Evolutionary conservation across 2,888 invertebrate species (phyloP).

Genomic region (Brassicogethes aeneus): DNA sequence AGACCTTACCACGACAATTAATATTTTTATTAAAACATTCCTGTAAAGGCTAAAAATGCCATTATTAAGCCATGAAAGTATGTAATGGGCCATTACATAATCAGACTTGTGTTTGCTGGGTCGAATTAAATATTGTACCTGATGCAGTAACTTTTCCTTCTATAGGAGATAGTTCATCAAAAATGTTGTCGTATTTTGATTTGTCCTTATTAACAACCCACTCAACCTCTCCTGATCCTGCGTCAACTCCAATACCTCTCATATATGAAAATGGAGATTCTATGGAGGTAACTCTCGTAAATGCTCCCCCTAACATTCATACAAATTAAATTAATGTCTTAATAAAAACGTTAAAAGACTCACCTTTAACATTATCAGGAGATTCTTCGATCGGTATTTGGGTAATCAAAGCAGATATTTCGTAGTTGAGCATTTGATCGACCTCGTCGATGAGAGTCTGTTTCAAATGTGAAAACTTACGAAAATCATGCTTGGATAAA

Average conservation of each 20-base stretch:
- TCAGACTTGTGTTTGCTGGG: no score
- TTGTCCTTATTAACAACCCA: not conserved
- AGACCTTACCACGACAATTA: no score
- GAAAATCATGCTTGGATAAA: slow-evolving; percentile 16
- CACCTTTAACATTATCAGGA: no score
- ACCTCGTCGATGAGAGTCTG: not conserved
- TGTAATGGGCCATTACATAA: no score
- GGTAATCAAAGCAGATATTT: not conserved
- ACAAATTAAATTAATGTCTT: no score
- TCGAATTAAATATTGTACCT: not conserved
- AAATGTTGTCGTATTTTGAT: not conserved
- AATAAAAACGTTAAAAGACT: no score
- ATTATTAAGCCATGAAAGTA: no score
- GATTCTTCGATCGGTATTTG: no score
- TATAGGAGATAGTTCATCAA: not conserved
- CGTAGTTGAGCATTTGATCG: slow-evolving; percentile 46
- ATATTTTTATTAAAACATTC: no score
- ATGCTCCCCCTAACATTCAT: not conserved
- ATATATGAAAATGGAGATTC: not conserved
- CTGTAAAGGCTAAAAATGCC: no score
- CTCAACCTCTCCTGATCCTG: not conserved
- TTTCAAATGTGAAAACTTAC: not conserved
- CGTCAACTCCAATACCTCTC: not conserved
- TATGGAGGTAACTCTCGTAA: not conserved
- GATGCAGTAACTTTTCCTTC: not conserved